phyloP scores from a whole-genome alignment of 2,888 invertebrate species.

The Crematogaster levior region DNA sequence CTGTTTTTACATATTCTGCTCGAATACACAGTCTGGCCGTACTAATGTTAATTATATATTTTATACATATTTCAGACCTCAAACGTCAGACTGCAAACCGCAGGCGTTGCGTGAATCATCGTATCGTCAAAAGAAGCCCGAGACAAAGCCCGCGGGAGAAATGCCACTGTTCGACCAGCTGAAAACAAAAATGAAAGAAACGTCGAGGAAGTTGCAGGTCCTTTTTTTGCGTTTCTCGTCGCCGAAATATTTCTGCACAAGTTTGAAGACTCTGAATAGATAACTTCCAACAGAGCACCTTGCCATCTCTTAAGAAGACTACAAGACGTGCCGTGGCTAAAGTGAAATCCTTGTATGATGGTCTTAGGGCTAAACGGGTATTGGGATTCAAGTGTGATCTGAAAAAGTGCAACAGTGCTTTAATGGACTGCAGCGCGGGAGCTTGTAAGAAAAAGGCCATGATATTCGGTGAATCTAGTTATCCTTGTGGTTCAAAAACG shows the following conservation, averaged over 20 bases:
- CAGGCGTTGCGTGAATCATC: conserved; percentile 35
- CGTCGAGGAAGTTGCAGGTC: conserved; percentile 39
- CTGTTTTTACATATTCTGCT: background rate
- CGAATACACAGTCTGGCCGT: background rate
- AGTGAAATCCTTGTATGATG: conserved; percentile 23
- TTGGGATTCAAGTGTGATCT: conserved; percentile 65
- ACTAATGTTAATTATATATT: conserved; percentile 16
- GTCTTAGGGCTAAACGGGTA: conserved; percentile 39
- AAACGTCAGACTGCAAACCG: conserved; percentile 25
- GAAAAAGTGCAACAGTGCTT: conserved; percentile 55
- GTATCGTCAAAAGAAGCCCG: conserved; percentile 22
- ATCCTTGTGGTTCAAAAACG: background rate
- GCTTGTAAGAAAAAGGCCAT: conserved; percentile 54
- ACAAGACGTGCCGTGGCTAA: conserved; percentile 17
- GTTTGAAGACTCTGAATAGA: conserved; percentile 11
- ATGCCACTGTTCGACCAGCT: conserved; percentile 9
- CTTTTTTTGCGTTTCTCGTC: background rate
- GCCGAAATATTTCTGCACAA: conserved; percentile 6
- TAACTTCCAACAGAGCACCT: conserved; percentile 11
- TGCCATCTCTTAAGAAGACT: conserved; percentile 30
- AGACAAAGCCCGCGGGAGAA: conserved; percentile 26
- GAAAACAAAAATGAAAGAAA: conserved; percentile 16
- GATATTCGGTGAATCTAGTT: conserved; percentile 42
- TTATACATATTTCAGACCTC: conserved; percentile 32
- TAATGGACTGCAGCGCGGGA: conserved; percentile 56